A percentile compares a stretch with the other conserved stretches of the same genome.
phyloP scores from a whole-genome alignment of 1,140 invertebrate genomes.

The Drosophila repleta region DNA sequence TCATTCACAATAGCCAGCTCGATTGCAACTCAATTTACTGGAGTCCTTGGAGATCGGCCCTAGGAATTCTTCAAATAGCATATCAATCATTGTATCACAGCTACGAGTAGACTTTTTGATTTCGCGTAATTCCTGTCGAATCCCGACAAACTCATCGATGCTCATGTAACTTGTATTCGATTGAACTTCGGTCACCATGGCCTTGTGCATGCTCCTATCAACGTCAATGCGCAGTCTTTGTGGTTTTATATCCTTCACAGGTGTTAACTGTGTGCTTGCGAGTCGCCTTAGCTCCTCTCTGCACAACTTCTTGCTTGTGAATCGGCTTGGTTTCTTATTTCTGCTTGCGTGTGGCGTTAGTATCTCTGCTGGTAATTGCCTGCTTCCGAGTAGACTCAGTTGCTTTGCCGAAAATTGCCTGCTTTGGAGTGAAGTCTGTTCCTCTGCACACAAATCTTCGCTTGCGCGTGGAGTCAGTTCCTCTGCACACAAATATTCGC shows the following conservation, averaged over 20 bases:
- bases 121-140: background rate
- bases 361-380: background rate
- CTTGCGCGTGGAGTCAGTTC: too few relatives aligned
- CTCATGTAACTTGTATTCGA: background rate
- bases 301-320: background rate
- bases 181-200: too few relatives aligned
- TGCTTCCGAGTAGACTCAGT: too few relatives aligned
- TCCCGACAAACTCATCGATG: background rate
- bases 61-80: background rate
- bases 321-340: background rate
- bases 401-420: too few relatives aligned
- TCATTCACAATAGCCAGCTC: too few relatives aligned
- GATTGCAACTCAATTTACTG: too few relatives aligned
- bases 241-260: background rate
- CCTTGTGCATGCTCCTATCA: too few relatives aligned
- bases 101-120: background rate
- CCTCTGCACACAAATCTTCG: too few relatives aligned
- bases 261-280: background rate
- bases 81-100: conserved; percentile 9
- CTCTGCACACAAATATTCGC: too few relatives aligned
- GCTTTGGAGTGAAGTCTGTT: too few relatives aligned
- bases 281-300: background rate
- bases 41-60: background rate
- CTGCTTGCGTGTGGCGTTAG: background rate
- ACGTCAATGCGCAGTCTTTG: too few relatives aligned